Conservation (phyloP, 2,888 invertebrate species). For the Thereva nobilitata region DNA sequence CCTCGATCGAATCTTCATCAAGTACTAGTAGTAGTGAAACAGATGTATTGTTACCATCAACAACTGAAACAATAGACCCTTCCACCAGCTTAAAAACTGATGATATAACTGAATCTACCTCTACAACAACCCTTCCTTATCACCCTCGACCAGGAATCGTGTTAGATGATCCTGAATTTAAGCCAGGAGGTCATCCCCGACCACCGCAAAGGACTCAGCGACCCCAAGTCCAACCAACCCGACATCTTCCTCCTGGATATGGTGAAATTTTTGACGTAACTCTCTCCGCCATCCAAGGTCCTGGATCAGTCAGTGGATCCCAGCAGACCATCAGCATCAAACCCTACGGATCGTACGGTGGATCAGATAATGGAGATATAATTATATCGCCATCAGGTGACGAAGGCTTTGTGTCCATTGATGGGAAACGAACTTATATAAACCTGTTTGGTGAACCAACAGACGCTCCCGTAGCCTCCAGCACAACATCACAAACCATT, state of each 20-base stretch:
- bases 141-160: conserved; percentile 84
- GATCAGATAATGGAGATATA: conserved; percentile 63
- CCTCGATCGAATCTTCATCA: conserved; percentile 4
- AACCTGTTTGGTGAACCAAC: conserved; percentile 75
- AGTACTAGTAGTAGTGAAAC: conserved; percentile 40
- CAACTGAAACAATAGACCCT: conserved; percentile 43
- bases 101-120: conserved; percentile 43
- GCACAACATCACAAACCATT: conserved; percentile 53
- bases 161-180: conserved; percentile 80
- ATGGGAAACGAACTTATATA: conserved; percentile 86
- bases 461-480: conserved; percentile 52
- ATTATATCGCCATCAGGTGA: conserved; percentile 79
- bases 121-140: conserved; percentile 58
- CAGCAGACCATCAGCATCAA: conserved; percentile 58
- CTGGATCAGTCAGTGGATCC: conserved; percentile 64
- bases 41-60: conserved; percentile 44
- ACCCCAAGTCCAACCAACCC: conserved; percentile 57
- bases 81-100: conserved; percentile 45
- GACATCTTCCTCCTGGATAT: conserved; percentile 61
- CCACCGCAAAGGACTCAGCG: conserved; percentile 50
- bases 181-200: conserved; percentile 64
- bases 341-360: conserved; percentile 52
- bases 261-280: conserved; percentile 88
- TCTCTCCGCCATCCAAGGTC: conserved; percentile 84
- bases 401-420: conserved; percentile 88